Evolutionary conservation across 1,140 invertebrate genomes (phyloP).

Genomic region (Capitella teleta): DNA sequence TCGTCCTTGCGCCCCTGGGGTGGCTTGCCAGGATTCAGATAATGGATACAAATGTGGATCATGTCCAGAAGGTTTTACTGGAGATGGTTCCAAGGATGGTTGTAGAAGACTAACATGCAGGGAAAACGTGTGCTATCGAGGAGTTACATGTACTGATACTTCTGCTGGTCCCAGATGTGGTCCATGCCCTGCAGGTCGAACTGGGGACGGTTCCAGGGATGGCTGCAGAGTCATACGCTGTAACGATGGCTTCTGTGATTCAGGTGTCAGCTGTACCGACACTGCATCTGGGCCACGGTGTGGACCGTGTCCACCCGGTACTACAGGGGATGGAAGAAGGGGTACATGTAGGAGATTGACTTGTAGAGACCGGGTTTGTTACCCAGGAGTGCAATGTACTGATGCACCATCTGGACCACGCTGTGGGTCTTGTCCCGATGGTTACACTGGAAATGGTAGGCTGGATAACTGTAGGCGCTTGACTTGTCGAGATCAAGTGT

Average conservation of each 20-base stretch:
- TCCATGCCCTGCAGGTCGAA: slow-evolving; percentile 59
- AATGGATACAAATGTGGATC: slow-evolving; percentile 30
- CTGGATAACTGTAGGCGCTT: background rate
- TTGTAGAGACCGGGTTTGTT: slow-evolving; percentile 53
- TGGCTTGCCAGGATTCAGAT: slow-evolving; percentile 27
- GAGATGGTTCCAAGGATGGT: slow-evolving; percentile 44
- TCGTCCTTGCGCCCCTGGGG: slow-evolving; percentile 56
- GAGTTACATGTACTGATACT: slow-evolving; percentile 29
- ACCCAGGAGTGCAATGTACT: slow-evolving; percentile 67
- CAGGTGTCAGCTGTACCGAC: slow-evolving; percentile 66
- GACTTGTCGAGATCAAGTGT: slow-evolving; percentile 49
- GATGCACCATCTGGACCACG: slow-evolving; percentile 51
- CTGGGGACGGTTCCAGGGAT: slow-evolving; percentile 56
- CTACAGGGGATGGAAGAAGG: background rate
- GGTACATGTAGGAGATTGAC: slow-evolving; percentile 1
- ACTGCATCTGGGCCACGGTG: slow-evolving; percentile 51
- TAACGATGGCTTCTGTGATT: slow-evolving; percentile 64
- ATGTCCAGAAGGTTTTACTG: slow-evolving; percentile 21
- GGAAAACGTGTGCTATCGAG: slow-evolving; percentile 55
- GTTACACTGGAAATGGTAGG: background rate
- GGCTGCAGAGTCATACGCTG: slow-evolving; percentile 40
- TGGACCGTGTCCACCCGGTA: slow-evolving; percentile 46
- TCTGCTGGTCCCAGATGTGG: slow-evolving; percentile 58
- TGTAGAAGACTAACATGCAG: slow-evolving; percentile 45
- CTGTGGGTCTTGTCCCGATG: slow-evolving; percentile 30